Percentiles rank a stretch among this genome's conserved stretches.
phyloP scores from a whole-genome alignment of 1,140 invertebrate species.

The Ceratosolen solmsi region DNA sequence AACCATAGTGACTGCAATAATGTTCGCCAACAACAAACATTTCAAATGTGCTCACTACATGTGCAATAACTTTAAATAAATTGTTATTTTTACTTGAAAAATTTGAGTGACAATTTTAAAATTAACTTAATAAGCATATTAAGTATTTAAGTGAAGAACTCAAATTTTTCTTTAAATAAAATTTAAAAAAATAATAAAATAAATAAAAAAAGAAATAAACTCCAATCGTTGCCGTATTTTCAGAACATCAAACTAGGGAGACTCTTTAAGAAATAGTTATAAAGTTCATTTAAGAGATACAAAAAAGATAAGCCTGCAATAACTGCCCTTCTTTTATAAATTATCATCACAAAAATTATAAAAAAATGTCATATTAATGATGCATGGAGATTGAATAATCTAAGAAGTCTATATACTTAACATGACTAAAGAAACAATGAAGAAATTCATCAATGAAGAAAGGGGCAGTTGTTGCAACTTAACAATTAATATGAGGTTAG shows the following conservation, averaged over 20 bases:
- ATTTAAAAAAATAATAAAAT: too few species aligned
- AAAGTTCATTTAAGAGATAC: conserved; percentile 29
- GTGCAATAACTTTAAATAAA: conserved; percentile 16
- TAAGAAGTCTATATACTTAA: conserved; percentile 2
- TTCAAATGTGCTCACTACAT: conserved; percentile 1
- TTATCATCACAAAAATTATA: conserved; percentile 27
- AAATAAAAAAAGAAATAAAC: conserved; percentile 2
- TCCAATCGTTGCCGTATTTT: neutral
- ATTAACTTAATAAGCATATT: conserved; percentile 18
- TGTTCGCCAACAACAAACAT: conserved; percentile 4
- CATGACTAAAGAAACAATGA: neutral
- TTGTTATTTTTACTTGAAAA: conserved; percentile 8
- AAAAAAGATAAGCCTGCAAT: conserved; percentile 14
- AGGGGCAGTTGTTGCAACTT: conserved; percentile 36
- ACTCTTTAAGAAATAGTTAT: conserved; percentile 33
- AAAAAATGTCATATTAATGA: conserved; percentile 23
- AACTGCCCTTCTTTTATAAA: conserved; percentile 44
- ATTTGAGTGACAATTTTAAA: conserved; percentile 14
- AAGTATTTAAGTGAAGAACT: neutral
- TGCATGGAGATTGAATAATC: conserved; percentile 10
- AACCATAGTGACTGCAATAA: conserved; percentile 5
- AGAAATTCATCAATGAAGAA: conserved; percentile 8
- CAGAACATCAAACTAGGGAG: conserved; percentile 19
- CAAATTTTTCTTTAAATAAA: neutral
- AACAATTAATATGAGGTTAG: conserved; percentile 30